A percentile compares a stretch with the other conserved stretches of the same genome.
phyloP scores from a whole-genome alignment of 1,140 invertebrate species.

The Scaptodrosophila lebanonensis region DNA sequence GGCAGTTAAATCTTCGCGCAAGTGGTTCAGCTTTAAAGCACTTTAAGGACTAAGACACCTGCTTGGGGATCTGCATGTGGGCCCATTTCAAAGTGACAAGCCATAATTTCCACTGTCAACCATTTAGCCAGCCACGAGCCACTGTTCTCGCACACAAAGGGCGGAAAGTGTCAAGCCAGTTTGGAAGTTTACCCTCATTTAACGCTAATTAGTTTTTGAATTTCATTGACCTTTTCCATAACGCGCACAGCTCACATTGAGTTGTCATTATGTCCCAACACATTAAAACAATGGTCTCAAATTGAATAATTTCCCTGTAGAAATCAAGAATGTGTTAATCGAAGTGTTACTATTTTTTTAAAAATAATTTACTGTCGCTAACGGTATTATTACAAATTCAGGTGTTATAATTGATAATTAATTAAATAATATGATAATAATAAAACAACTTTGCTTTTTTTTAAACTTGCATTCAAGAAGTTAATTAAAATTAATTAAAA shows the following conservation, averaged over 20 bases:
- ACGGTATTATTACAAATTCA: no score
- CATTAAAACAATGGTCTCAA: no score
- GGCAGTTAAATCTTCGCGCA: constrained; percentile 23
- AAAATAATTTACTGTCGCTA: no score
- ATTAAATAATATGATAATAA: no score
- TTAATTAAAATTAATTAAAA: no score
- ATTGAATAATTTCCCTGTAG: neutral
- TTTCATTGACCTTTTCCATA: constrained; percentile 27
- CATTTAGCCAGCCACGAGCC: constrained; percentile 11
- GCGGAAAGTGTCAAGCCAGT: constrained; percentile 24
- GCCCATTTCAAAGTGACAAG: constrained; percentile 5
- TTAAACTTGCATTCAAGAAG: no score
- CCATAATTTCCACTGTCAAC: constrained; percentile 22
- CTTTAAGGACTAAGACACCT: constrained; percentile 21
- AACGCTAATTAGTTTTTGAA: constrained; percentile 50
- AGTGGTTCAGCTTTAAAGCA: constrained; percentile 21
- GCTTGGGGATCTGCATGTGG: constrained; percentile 4
- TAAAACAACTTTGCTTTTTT: no score
- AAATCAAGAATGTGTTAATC: neutral
- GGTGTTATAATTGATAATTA: no score
- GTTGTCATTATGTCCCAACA: constrained; percentile 1
- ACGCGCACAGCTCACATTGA: neutral
- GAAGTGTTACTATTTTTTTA: neutral
- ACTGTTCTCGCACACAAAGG: no score
- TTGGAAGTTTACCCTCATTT: constrained; percentile 45